These are phyloP conservation scores for Spongilla lacustris DNA, from an alignment of 37 sponge, comb jelly and placozoan species.

Conservation along the genomic window DNA sequence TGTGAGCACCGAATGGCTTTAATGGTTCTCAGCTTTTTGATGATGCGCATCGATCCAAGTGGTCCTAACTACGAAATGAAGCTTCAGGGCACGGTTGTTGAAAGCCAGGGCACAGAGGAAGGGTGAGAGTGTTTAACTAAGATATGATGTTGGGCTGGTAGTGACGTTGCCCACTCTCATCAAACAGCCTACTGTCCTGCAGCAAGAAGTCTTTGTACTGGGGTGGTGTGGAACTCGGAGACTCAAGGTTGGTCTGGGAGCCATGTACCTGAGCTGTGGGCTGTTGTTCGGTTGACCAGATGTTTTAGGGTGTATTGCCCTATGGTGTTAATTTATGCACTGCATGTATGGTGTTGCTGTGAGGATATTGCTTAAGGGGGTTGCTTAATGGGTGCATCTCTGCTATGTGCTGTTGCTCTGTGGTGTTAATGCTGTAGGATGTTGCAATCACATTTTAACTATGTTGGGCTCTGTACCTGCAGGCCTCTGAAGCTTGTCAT, in stretches of 20 bases:
- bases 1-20: too few relatives aligned
- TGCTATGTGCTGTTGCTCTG: too few relatives aligned
- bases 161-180: background rate
- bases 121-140: background rate
- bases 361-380: too few relatives aligned
- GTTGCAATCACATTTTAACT: too few relatives aligned
- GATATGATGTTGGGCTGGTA: background rate
- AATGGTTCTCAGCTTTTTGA: background rate
- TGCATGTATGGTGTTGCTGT: too few relatives aligned
- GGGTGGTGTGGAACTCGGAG: constrained; percentile 52
- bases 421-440: too few relatives aligned
- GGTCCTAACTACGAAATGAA: constrained; percentile 71
- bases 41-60: constrained; percentile 51
- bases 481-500: constrained; percentile 37
- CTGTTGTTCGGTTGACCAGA: too few relatives aligned
- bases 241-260: constrained; percentile 17
- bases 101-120: background rate
- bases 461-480: background rate
- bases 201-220: constrained; percentile 46
- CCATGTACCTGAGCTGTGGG: background rate
- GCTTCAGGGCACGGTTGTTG: constrained; percentile 43
- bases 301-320: too few relatives aligned
- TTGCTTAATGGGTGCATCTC: too few relatives aligned
- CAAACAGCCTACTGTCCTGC: constrained; percentile 34
- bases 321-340: background rate